Conservation (phyloP, 1,140 invertebrate species). For the Diuraphis noxia region DNA sequence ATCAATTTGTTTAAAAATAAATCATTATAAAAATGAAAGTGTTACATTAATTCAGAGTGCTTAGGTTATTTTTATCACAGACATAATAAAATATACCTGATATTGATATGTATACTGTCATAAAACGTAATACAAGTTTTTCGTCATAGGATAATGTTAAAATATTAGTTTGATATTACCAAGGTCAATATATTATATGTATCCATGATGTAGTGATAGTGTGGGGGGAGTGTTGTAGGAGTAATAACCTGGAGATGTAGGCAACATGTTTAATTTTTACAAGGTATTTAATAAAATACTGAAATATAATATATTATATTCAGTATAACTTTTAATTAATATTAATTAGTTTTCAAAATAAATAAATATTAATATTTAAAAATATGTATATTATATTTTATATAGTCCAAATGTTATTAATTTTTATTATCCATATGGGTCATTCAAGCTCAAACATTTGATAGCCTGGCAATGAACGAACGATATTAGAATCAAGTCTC, state of each 20-base stretch:
- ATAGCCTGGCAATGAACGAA: neutral
- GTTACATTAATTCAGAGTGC: neutral
- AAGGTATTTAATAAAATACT: neutral
- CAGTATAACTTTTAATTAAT: neutral
- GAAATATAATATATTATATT: neutral
- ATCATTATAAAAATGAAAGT: neutral
- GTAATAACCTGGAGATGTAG: neutral
- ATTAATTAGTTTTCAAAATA: neutral
- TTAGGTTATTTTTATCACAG: neutral
- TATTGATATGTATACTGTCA: no score
- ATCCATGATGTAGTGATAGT: neutral
- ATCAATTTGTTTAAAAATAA: neutral
- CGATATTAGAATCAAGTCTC: neutral
- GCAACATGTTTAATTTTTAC: neutral
- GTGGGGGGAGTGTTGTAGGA: neutral
- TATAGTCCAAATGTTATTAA: neutral
- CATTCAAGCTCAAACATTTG: no score
- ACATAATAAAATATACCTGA: no score
- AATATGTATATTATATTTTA: neutral
- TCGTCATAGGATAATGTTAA: neutral
- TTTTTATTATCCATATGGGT: neutral
- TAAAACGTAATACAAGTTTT: no score
- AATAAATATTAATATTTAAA: neutral
- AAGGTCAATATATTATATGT: neutral
- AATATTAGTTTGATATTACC: no score